These are phyloP conservation scores for Chrysolina haemoptera DNA, from an alignment of 2,888 invertebrate species.

Conservation along the genomic window DNA sequence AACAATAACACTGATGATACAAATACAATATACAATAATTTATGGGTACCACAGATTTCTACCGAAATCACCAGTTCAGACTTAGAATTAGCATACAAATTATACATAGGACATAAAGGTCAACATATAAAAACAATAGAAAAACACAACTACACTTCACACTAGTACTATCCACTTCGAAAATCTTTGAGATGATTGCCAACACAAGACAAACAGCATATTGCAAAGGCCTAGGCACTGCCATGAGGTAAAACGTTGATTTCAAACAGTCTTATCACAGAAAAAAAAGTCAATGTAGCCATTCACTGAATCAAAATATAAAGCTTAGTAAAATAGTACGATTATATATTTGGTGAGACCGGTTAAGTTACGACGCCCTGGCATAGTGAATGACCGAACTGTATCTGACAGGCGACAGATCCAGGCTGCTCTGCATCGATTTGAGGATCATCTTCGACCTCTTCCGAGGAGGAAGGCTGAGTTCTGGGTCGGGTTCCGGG, in stretches of 20 bases:
- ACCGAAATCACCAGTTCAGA: constrained; percentile 63
- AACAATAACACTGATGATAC: constrained; percentile 63
- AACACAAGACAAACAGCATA: constrained; percentile 54
- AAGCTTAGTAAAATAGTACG: constrained; percentile 49
- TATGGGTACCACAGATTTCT: constrained; percentile 58
- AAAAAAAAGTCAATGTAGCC: constrained; percentile 61
- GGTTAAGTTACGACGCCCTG: constrained; percentile 73
- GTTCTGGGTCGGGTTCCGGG: constrained; percentile 72
- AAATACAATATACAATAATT: constrained; percentile 68
- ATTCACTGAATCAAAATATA: constrained; percentile 43
- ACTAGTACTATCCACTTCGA: constrained; percentile 50
- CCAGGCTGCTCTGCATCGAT: constrained; percentile 72
- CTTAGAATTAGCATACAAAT: constrained; percentile 66
- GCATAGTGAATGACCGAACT: constrained; percentile 92
- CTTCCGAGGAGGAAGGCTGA: constrained; percentile 84
- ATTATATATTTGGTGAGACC: constrained; percentile 30
- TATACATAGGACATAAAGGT: constrained; percentile 55
- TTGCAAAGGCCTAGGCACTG: constrained; percentile 70
- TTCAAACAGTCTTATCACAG: constrained; percentile 68
- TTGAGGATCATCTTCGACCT: constrained; percentile 83
- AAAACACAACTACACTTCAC: constrained; percentile 61
- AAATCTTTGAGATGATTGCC: constrained; percentile 35
- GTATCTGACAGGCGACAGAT: constrained; percentile 67
- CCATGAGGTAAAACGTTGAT: constrained; percentile 69
- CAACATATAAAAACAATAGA: constrained; percentile 58